Percentiles rank a stretch among this genome's conserved stretches.
phyloP scores from a whole-genome alignment of 2,113 vertebrate genomes.

The Crotalus viridis region DNA sequence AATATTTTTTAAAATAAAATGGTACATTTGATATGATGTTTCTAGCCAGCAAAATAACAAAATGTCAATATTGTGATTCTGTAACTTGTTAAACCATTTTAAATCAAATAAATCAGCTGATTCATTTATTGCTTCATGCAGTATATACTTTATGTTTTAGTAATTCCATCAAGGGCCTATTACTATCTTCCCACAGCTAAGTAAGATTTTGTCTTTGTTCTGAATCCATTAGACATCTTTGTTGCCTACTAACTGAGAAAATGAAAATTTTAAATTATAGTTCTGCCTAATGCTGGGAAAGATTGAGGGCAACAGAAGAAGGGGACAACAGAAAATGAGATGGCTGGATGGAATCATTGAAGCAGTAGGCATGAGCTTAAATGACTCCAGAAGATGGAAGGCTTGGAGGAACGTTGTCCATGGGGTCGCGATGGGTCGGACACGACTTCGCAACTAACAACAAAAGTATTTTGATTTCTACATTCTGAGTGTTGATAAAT shows the following conservation, averaged over 20 bases:
- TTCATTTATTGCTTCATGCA: slow-evolving; percentile 31
- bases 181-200: slow-evolving; percentile 42
- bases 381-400: too few species aligned
- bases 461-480: slow-evolving; percentile 19
- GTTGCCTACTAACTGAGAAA: slow-evolving; percentile 48
- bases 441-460: too few species aligned
- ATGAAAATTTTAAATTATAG: slow-evolving; percentile 48
- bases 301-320: too few species aligned
- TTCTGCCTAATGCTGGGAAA: neutral
- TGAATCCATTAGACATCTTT: slow-evolving; percentile 27
- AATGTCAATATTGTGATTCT: neutral
- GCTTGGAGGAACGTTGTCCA: too few species aligned
- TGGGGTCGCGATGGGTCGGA: too few species aligned
- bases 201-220: slow-evolving; percentile 33
- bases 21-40: neutral
- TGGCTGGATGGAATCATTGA: too few species aligned
- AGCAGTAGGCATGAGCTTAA: too few species aligned
- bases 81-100: neutral
- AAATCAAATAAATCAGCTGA: neutral
- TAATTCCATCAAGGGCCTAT: slow-evolving; percentile 21
- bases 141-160: slow-evolving; percentile 28
- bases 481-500: slow-evolving; percentile 24
- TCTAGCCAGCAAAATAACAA: slow-evolving; percentile 8
- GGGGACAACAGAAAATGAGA: too few species aligned
- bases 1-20: neutral